Percentiles rank a stretch among this genome's conserved stretches.
Evolutionary conservation across 2,797 vertebrate genomes (phyloP).

Genomic region (Catamblyrhynchus diadema): DNA sequence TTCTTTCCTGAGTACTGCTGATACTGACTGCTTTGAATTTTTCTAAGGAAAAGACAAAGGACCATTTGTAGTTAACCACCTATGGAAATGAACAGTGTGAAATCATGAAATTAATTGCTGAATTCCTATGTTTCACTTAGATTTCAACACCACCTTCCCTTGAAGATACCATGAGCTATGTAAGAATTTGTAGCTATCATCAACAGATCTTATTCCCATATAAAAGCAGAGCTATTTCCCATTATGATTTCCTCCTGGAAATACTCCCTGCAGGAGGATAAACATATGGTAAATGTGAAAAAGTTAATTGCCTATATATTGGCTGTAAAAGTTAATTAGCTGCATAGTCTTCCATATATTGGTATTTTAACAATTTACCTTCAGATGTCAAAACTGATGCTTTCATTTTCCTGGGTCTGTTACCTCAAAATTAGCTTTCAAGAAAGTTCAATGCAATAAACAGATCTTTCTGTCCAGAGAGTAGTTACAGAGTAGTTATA

Average conservation of each 20-base stretch:
- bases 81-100: background rate
- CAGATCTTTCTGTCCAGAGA: background rate
- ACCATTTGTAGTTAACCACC: background rate
- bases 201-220: slow-evolving; percentile 32
- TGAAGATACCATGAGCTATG: background rate
- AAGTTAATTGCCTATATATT: slow-evolving; percentile 69
- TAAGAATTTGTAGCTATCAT: slow-evolving; percentile 48
- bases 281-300: slow-evolving; percentile 70
- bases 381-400: slow-evolving; percentile 50
- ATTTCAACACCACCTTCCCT: background rate
- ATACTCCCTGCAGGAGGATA: slow-evolving; percentile 62
- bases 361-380: slow-evolving; percentile 64
- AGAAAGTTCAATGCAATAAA: background rate
- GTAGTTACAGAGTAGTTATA: background rate
- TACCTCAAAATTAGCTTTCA: slow-evolving; percentile 34
- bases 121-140: background rate
- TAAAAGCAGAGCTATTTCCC: slow-evolving; percentile 48
- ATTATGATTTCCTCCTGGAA: slow-evolving; percentile 62
- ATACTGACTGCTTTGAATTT: background rate
- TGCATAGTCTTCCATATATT: slow-evolving; percentile 50
- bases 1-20: background rate
- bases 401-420: slow-evolving; percentile 34
- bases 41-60: slow-evolving; percentile 9
- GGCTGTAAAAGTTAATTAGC: slow-evolving; percentile 70
- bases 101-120: background rate